Base-by-base conservation (phyloP, 2,888 invertebrate species). In the Dryobotodes eremita region DNA sequence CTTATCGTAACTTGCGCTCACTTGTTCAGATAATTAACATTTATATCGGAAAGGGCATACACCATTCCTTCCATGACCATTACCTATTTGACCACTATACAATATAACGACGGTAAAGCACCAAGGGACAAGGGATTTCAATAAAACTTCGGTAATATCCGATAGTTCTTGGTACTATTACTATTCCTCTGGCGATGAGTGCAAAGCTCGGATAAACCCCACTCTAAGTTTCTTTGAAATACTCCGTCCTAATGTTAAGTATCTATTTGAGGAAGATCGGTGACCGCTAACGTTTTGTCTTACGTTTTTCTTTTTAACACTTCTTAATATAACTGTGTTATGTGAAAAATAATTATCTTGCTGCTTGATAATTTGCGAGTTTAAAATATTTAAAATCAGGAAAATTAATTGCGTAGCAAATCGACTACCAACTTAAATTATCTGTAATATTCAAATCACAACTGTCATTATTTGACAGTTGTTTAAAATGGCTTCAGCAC, bases 181-280 rank as follows among this genome's bases (percentile, higher is more conserved):
- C 17, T 69, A 82, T 69, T 71, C 57, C 23, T 55, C 36, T 8
- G 36, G 62, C 46, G 26, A 71, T 64, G 69, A 53, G 15, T 62
- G 26, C n/a, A 23, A 48, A 71, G 31, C 68, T 68, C 62, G 15
- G 46, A 55, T 66, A 71, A 66, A 55, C 10, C n/a, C 10, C 42
- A n/a, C 59, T 7, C n/a, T 26, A 77, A 77, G 36, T 83, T 77
- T 59, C 64, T 77, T 82, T 59, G 71, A 71, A 82, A 76, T 71
- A 68, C 70, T 70, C 23, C 26, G 10, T 50, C 42, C 46, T 68
- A 48, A 71, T 69, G 50, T 59, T 69, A 59, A 71, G 62, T 83
- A 77, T 71, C 26, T 72, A 53, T 82, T 83, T 83, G 36, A 15
- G 17, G 23, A 48, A 61, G 20, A 61, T 83, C 15, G 46, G 31